phyloP scores from a whole-genome alignment of 2,888 invertebrate genomes.

The Linnaemya tessellans region DNA sequence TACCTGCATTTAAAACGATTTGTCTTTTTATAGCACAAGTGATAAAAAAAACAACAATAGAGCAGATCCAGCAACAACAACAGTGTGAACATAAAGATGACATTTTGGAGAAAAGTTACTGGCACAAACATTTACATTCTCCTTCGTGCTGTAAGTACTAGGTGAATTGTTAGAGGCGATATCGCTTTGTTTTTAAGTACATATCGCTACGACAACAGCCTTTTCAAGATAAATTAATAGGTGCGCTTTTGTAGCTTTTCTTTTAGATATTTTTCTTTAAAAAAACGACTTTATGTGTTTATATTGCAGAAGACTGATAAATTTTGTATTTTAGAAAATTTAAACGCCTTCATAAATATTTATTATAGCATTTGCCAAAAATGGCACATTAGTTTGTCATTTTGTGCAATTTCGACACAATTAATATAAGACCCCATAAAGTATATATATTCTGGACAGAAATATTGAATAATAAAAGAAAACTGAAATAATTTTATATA shows the following conservation, averaged over 20 bases:
- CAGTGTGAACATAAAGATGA: conserved; percentile 10
- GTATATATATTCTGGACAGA: too few relatives aligned
- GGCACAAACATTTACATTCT: neutral
- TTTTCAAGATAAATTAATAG: neutral
- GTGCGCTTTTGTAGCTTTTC: neutral
- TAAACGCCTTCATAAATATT: neutral
- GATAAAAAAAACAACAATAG: conserved; percentile 32
- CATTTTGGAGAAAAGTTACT: neutral
- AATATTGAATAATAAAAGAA: too few relatives aligned
- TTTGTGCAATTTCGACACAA: too few relatives aligned
- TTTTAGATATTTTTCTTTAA: neutral
- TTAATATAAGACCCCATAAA: too few relatives aligned
- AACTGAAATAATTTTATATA: too few relatives aligned
- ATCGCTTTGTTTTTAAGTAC: neutral
- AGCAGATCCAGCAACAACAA: neutral
- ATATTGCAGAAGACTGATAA: neutral
- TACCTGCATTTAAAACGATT: conserved; percentile 71
- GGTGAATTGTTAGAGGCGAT: neutral
- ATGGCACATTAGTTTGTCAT: too few relatives aligned
- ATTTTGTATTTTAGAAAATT: too few relatives aligned
- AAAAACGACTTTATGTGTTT: neutral
- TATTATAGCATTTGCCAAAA: too few relatives aligned
- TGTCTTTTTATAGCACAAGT: conserved; percentile 61
- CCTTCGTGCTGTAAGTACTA: neutral
- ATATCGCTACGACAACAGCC: neutral